phyloP scores from a whole-genome alignment of 2,113 vertebrate genomes.

The Odobenus rosmarus region DNA sequence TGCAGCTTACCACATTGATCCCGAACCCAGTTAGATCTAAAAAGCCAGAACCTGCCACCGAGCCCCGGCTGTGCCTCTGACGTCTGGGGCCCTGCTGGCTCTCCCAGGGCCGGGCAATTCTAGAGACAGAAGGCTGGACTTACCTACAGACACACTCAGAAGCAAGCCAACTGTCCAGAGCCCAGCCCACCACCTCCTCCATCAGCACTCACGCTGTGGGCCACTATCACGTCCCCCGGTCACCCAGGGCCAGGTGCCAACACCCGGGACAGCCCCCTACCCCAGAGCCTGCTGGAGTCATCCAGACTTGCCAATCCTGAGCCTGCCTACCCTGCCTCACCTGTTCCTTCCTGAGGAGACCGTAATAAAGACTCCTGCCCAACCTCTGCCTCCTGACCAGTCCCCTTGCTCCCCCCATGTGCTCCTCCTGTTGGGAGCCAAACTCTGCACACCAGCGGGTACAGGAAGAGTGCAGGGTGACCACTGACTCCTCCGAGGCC shows the following conservation, averaged over 20 bases:
- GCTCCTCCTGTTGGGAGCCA: not conserved
- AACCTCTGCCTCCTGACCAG: not conserved
- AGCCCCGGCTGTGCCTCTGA: not conserved
- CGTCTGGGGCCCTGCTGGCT: not conserved
- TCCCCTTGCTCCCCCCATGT: not conserved
- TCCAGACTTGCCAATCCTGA: not conserved
- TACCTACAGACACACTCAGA: not conserved
- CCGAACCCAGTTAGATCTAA: not conserved
- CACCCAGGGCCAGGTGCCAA: not conserved
- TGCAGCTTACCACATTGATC: not conserved
- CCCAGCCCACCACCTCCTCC: not conserved
- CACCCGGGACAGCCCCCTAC: too few species aligned
- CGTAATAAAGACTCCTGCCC: not conserved
- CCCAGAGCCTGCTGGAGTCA: not conserved
- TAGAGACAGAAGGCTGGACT: not conserved
- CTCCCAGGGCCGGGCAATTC: not conserved
- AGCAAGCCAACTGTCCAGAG: not conserved
- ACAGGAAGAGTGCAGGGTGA: not conserved
- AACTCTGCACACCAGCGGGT: not conserved
- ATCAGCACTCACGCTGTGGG: fast-evolving
- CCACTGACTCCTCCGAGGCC: not conserved
- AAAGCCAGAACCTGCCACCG: not conserved
- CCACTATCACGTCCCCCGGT: too few species aligned
- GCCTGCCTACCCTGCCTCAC: not conserved
- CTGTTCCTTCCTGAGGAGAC: not conserved